Percentiles rank a stretch among this genome's conserved stretches.
Evolutionary conservation across 2,113 vertebrate genomes (phyloP).

Genomic region (Paracyprichromis sp.): DNA sequence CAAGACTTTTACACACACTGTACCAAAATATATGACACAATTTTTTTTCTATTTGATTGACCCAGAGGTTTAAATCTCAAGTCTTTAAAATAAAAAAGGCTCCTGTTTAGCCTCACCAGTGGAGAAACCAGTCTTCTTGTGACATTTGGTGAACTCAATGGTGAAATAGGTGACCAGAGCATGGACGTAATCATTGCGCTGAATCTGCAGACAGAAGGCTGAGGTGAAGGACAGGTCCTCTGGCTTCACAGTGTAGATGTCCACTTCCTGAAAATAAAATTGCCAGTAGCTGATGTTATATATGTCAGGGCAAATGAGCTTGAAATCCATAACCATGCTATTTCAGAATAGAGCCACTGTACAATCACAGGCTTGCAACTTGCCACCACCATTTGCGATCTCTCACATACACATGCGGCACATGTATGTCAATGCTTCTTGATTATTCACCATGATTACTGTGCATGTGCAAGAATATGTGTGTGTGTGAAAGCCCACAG

Average conservation of each 20-base stretch:
- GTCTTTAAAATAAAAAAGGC: neutral
- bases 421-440: neutral
- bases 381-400: neutral
- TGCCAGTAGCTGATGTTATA: neutral
- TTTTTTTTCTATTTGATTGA: neutral
- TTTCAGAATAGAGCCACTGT: neutral
- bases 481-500: slow-evolving; percentile 44
- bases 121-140: slow-evolving; percentile 97
- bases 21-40: neutral
- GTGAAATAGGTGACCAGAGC: slow-evolving; percentile 96
- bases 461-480: neutral
- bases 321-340: neutral
- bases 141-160: slow-evolving; percentile 98
- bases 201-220: slow-evolving; percentile 94
- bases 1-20: neutral
- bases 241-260: slow-evolving; percentile 92
- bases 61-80: neutral
- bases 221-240: slow-evolving; percentile 91
- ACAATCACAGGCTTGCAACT: neutral
- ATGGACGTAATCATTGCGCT: slow-evolving; percentile 93
- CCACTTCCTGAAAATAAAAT: slow-evolving; percentile 82
- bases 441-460: slow-evolving; percentile 13
- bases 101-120: slow-evolving; percentile 75
- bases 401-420: neutral
- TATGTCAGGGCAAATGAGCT: neutral